Percentiles rank a stretch among this genome's conserved stretches.
Conservation (phyloP, 2,888 invertebrate genomes). For the Folsomia candida region DNA sequence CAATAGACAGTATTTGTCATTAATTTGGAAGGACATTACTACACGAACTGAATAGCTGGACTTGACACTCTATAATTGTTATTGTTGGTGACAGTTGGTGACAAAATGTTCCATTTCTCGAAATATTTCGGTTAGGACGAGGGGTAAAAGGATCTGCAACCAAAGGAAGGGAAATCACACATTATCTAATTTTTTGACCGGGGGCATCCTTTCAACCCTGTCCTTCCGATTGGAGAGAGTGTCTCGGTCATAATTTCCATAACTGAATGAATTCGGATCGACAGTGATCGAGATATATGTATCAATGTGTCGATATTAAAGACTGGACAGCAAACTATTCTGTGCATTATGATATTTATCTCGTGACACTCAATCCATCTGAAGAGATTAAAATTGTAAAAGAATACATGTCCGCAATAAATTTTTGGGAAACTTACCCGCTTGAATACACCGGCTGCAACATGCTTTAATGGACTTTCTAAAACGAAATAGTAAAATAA, state of each 20-base stretch:
- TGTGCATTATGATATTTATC: too few species aligned
- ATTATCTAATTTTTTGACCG: neutral
- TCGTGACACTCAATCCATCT: neutral
- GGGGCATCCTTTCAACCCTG: constrained; percentile 14
- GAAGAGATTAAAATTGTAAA: neutral
- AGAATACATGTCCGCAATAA: neutral
- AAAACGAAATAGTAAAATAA: neutral
- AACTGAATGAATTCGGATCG: too few species aligned
- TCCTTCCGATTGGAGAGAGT: constrained; percentile 1
- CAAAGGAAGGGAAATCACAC: constrained; percentile 16
- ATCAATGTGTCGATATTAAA: too few species aligned
- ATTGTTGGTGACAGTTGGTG: constrained; percentile 30
- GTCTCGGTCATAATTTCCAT: too few species aligned
- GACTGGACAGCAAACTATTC: too few species aligned
- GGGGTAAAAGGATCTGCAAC: constrained; percentile 45
- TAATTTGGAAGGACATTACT: neutral
- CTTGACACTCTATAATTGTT: too few species aligned
- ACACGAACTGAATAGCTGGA: too few species aligned
- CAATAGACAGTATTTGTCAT: too few species aligned
- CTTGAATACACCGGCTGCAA: constrained; percentile 25
- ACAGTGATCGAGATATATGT: too few species aligned
- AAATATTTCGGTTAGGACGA: constrained; percentile 42
- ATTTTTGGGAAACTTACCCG: constrained; percentile 24
- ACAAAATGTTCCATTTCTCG: constrained; percentile 49
- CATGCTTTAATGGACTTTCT: constrained; percentile 14